A percentile compares a stretch with the other conserved stretches of the same genome.
These are phyloP conservation scores for Gephyroberyx darwinii DNA, from an alignment of 2,797 vertebrate species.

Conservation along the genomic window DNA sequence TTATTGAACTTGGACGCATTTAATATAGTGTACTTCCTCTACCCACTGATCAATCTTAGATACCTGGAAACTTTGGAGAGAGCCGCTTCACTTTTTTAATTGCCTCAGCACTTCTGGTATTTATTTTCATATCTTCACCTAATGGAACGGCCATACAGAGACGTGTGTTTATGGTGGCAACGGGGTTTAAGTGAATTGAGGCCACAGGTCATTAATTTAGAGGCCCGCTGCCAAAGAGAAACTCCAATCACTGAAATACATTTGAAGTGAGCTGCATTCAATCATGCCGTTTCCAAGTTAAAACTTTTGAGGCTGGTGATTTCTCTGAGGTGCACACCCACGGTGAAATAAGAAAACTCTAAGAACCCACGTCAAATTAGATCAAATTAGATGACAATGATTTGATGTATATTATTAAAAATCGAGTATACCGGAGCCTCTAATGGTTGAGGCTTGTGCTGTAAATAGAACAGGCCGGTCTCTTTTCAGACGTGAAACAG, in stretches of 20 bases:
- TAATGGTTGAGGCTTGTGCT: neutral
- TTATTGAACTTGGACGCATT: conserved; percentile 47
- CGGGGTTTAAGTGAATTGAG: conserved; percentile 34
- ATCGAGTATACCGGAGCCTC: neutral
- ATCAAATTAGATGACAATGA: neutral
- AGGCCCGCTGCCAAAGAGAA: conserved; percentile 29
- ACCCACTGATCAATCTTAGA: conserved; percentile 27
- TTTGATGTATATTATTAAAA: neutral
- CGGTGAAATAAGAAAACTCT: neutral
- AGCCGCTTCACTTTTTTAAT: conserved; percentile 41
- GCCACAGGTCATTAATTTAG: conserved; percentile 34
- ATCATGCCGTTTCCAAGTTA: conserved; percentile 14
- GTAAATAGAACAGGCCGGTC: too few relatives aligned
- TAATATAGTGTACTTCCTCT: conserved; percentile 49
- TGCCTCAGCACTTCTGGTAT: conserved; percentile 27
- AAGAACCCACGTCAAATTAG: too few relatives aligned
- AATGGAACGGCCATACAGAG: conserved; percentile 8
- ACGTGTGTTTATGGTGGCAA: conserved; percentile 39
- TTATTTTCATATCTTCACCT: conserved; percentile 46
- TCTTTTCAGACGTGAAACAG: neutral
- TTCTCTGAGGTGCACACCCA: neutral
- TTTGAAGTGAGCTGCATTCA: conserved; percentile 1
- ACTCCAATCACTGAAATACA: conserved; percentile 36
- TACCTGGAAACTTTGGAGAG: conserved; percentile 1
- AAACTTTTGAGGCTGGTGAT: neutral